phyloP scores from a whole-genome alignment of 2,888 invertebrate genomes.

The Cantharis rufa region DNA sequence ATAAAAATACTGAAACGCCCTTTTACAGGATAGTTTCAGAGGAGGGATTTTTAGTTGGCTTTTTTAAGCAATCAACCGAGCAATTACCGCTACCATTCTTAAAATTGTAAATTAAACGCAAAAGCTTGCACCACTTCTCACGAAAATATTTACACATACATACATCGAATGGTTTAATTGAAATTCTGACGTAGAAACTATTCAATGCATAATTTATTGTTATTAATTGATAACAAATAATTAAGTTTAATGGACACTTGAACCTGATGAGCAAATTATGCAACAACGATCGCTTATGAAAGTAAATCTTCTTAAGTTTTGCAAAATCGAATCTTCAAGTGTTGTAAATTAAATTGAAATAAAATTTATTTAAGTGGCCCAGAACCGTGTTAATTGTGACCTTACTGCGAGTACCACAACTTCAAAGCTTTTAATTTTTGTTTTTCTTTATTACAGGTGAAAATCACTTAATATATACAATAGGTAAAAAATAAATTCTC shows the following conservation, averaged over 20 bases:
- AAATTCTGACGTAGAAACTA: background rate
- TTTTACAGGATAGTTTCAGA: constrained; percentile 11
- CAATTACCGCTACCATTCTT: background rate
- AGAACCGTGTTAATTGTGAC: background rate
- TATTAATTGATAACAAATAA: background rate
- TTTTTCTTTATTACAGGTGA: background rate
- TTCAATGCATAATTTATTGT: background rate
- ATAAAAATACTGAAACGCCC: constrained; percentile 32
- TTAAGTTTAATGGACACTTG: constrained; percentile 1
- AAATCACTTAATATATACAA: background rate
- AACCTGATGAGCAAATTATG: background rate
- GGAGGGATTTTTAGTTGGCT: constrained; percentile 13
- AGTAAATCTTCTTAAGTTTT: background rate
- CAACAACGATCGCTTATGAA: background rate
- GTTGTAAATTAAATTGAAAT: background rate
- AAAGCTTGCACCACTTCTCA: background rate
- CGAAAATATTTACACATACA: background rate
- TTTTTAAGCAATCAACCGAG: constrained; percentile 2
- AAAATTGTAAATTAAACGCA: background rate
- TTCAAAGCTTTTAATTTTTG: background rate
- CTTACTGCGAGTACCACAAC: background rate
- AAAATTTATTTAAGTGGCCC: background rate
- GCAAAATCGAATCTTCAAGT: background rate
- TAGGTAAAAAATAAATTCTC: background rate
- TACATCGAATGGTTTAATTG: background rate